phyloP scores from a whole-genome alignment of 1,140 invertebrate species.

The Thaumatotibia leucotreta region DNA sequence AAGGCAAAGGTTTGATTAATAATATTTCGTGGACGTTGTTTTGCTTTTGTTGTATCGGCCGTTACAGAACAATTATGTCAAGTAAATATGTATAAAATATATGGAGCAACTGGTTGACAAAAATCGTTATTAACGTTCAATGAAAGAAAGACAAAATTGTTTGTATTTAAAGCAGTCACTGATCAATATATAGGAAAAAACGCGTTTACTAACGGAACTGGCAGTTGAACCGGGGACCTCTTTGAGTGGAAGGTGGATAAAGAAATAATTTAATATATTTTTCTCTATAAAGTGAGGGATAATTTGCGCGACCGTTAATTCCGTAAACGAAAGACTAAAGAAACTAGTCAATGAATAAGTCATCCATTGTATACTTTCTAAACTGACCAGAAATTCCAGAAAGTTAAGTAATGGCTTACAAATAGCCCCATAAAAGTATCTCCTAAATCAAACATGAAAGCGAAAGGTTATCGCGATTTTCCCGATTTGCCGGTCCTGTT shows the following conservation, averaged over 20 bases:
- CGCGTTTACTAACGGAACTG: not conserved
- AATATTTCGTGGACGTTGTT: conserved; percentile 51
- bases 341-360: not conserved
- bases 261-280: not conserved
- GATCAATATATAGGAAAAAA: not conserved
- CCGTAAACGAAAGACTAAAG: not conserved
- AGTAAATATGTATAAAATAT: not conserved
- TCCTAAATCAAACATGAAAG: conserved; percentile 15
- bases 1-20: conserved; percentile 61
- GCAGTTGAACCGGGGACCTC: not conserved
- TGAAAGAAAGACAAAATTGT: not conserved
- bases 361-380: not conserved
- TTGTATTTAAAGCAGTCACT: not conserved
- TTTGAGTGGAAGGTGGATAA: not conserved
- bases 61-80: conserved; percentile 43
- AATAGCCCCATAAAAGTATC: conserved; percentile 19
- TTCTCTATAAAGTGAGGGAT: not conserved
- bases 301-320: not conserved
- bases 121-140: not conserved
- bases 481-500: conserved; percentile 44
- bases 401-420: conserved; percentile 17
- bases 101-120: not conserved
- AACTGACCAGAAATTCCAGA: not conserved
- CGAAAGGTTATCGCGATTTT: conserved; percentile 66
- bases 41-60: conserved; percentile 46